Percentiles rank a stretch among this genome's conserved stretches.
These are phyloP conservation scores for Orientallactaga sibirica DNA, from an alignment of 2,797 vertebrate genomes.

Conservation along the genomic window DNA sequence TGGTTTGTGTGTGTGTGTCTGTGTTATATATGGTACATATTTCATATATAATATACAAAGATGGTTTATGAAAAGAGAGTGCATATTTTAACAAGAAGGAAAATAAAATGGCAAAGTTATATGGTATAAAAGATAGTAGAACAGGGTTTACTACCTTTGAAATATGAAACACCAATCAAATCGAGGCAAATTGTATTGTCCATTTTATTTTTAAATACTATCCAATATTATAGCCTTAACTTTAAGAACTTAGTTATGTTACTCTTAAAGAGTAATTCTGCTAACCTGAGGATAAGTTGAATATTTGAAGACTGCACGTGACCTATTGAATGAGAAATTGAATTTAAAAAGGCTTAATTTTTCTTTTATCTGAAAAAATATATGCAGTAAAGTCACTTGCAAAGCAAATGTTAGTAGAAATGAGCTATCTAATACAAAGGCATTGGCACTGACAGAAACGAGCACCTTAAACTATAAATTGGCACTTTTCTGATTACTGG, in stretches of 20 bases:
- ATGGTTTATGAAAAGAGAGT: background rate
- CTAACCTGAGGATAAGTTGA: background rate
- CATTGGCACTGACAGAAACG: conserved; percentile 67
- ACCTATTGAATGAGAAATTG: conserved; percentile 50
- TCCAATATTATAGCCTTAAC: background rate
- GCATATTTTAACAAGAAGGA: conserved; percentile 2
- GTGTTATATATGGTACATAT: too few species aligned
- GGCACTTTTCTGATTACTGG: conserved; percentile 70
- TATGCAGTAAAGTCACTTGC: conserved; percentile 60
- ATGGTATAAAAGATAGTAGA: background rate
- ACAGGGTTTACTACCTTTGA: background rate
- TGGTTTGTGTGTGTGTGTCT: too few species aligned
- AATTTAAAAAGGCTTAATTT: conserved; percentile 48
- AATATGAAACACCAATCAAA: background rate
- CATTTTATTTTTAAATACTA: conserved; percentile 42
- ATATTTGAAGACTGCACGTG: background rate
- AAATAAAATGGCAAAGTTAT: conserved; percentile 21
- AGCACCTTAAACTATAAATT: conserved; percentile 73
- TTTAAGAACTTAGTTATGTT: background rate
- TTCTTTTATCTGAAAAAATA: conserved; percentile 18
- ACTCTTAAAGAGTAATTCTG: background rate
- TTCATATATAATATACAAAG: too few species aligned
- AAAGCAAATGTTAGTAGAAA: conserved; percentile 56
- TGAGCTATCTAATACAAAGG: conserved; percentile 28
- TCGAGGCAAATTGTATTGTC: background rate